Evolutionary conservation across 2,888 invertebrate species (phyloP).

Genomic region (Bursaphelenchus okinawaensis): DNA sequence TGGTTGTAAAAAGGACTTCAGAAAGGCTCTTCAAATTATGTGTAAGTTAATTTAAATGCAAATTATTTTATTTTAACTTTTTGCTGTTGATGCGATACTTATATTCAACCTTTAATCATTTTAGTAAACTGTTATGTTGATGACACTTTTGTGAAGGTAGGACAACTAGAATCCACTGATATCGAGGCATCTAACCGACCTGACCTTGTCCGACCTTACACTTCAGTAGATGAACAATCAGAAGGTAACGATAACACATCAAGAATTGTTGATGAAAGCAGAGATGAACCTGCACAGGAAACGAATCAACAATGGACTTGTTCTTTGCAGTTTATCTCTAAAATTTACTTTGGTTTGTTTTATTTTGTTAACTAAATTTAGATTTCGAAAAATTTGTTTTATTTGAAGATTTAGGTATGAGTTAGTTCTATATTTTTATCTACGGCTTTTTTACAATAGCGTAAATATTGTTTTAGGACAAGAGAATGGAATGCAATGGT

Average conservation of each 20-base stretch:
- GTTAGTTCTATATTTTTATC: no score
- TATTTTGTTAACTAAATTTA: no score
- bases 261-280: background rate
- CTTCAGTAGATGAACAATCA: background rate
- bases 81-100: no score
- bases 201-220: background rate
- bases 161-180: background rate
- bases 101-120: no score
- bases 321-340: background rate
- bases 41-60: background rate
- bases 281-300: background rate
- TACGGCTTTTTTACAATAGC: no score
- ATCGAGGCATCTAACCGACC: background rate
- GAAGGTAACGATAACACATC: background rate
- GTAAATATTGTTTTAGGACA: conserved; percentile 15
- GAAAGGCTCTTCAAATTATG: conserved; percentile 4
- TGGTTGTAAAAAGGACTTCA: background rate
- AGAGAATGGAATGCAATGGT: conserved; percentile 15
- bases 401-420: no score
- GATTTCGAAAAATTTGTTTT: no score
- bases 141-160: background rate
- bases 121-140: conserved; percentile 2
- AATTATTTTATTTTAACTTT: conserved; percentile 6
- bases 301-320: background rate
- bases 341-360: background rate